These are phyloP conservation scores for Hippolais icterina DNA, from an alignment of 2,113 vertebrate species.

Conservation along the genomic window DNA sequence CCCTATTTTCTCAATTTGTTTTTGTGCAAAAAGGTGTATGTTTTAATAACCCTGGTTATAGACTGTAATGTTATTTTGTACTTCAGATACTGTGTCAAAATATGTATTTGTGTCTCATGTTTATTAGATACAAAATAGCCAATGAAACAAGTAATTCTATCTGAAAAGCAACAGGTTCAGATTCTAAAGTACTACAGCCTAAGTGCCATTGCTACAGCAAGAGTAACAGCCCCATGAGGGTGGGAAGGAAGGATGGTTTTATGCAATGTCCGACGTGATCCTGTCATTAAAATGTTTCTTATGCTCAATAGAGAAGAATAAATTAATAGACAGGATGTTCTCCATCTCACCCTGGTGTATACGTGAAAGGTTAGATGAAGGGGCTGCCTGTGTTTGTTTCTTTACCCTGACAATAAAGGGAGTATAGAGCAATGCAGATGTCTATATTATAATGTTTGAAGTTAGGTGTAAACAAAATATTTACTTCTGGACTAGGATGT, in stretches of 20 bases:
- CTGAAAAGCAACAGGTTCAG: neutral
- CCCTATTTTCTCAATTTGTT: neutral
- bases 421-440: slow-evolving; percentile 1
- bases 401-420: neutral
- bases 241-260: neutral
- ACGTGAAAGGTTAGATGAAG: neutral
- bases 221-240: neutral
- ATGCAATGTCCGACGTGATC: neutral
- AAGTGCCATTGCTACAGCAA: neutral
- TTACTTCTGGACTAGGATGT: slow-evolving; percentile 38
- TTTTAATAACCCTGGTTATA: neutral
- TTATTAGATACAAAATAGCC: neutral
- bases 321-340: neutral
- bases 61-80: neutral
- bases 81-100: neutral
- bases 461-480: slow-evolving; percentile 60
- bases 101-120: neutral
- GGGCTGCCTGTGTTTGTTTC: neutral
- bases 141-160: neutral
- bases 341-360: neutral
- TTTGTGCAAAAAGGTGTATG: neutral
- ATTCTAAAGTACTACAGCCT: neutral
- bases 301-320: neutral
- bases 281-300: neutral
- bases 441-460: slow-evolving; percentile 20